These are phyloP conservation scores for Drosophila rufa DNA, from an alignment of 1,140 invertebrate species.

Conservation along the genomic window DNA sequence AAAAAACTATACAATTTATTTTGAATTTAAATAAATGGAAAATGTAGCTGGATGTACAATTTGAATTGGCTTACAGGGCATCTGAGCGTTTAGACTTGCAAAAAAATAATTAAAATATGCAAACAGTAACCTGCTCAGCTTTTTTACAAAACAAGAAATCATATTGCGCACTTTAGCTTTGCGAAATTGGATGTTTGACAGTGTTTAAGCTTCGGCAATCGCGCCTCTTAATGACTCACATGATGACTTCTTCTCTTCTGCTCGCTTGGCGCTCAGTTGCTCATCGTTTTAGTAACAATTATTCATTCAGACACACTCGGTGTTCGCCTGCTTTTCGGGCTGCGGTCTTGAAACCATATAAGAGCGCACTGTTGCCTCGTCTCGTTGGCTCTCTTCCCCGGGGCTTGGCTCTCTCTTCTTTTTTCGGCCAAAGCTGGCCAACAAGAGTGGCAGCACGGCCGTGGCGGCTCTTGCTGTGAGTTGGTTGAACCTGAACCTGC, in stretches of 20 bases:
- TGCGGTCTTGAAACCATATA: conserved; percentile 76
- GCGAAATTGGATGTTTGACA: conserved; percentile 10
- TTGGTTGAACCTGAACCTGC: conserved; percentile 25
- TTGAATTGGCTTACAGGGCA: not conserved
- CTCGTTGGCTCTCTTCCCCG: conserved; percentile 8
- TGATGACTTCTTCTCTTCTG: conserved; percentile 45
- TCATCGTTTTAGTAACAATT: conserved; percentile 68
- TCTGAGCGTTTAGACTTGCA: not conserved
- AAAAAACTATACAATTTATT: not conserved
- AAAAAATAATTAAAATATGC: not conserved
- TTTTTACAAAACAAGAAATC: conserved; percentile 2
- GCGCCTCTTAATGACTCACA: conserved; percentile 3
- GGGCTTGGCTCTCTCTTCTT: not conserved
- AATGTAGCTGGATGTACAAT: not conserved
- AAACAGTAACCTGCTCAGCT: not conserved
- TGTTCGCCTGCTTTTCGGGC: conserved; percentile 56
- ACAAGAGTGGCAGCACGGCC: no score
- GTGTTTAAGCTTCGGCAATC: conserved; percentile 20
- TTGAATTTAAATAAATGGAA: no score
- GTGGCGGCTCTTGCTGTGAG: conserved; percentile 12
- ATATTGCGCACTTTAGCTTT: not conserved
- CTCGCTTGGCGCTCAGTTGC: conserved; percentile 51
- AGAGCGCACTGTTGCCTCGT: conserved; percentile 50
- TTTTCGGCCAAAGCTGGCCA: conserved; percentile 1
- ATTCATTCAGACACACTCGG: conserved; percentile 41